phyloP scores from a whole-genome alignment of 1,140 invertebrate species.

The Drosophila parabipectinata region DNA sequence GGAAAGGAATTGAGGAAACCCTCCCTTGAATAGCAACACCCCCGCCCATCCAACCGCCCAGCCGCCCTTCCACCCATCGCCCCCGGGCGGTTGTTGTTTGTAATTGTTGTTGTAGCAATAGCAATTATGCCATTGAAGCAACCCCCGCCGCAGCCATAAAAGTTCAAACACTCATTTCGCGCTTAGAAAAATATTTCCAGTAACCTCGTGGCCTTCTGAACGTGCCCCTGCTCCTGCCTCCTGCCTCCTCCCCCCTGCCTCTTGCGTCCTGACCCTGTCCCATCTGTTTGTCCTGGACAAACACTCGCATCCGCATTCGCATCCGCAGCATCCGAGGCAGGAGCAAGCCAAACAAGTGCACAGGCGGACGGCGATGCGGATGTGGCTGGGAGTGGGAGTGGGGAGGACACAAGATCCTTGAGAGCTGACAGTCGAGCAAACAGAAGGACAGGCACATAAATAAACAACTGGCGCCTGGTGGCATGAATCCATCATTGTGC shows the following conservation, averaged over 20 bases:
- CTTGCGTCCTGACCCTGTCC: neutral
- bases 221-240: neutral
- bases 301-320: conserved; percentile 55
- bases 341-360: conserved; percentile 43
- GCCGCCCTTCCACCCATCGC: neutral
- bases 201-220: conserved; percentile 40
- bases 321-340: conserved; percentile 22
- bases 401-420: conserved; percentile 34
- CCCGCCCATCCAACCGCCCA: neutral
- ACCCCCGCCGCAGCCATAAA: conserved; percentile 67
- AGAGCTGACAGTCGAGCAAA: conserved; percentile 70
- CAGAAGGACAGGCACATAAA: conserved; percentile 64
- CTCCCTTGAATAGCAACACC: conserved; percentile 14
- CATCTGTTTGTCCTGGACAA: conserved; percentile 61
- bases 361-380: neutral
- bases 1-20: neutral
- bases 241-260: neutral
- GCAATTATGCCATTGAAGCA: conserved; percentile 82
- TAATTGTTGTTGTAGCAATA: conserved; percentile 81
- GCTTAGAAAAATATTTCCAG: conserved; percentile 70
- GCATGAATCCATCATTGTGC: conserved; percentile 44
- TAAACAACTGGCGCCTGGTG: conserved; percentile 64
- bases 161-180: conserved; percentile 83
- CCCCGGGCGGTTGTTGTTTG: conserved; percentile 55
- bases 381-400: too few species aligned